Percentiles rank a stretch among this genome's conserved stretches.
Evolutionary conservation across 2,113 vertebrate genomes (phyloP).

Genomic region (Scalopus aquaticus): DNA sequence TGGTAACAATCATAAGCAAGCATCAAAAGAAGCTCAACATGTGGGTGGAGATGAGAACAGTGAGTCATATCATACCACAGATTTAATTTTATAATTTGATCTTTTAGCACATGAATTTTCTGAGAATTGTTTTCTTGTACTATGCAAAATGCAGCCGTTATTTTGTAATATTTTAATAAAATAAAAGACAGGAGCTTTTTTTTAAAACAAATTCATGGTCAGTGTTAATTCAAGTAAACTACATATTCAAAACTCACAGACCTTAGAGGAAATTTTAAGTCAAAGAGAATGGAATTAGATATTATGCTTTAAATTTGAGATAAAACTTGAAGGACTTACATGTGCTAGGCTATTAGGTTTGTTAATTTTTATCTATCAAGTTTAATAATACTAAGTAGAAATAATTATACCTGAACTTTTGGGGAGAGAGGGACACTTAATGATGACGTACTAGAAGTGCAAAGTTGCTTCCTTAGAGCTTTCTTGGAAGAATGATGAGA

Average conservation of each 20-base stretch:
- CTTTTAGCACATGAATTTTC: neutral
- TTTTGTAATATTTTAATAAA: neutral
- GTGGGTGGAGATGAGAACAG: neutral
- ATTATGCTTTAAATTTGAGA: neutral
- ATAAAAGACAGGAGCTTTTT: neutral
- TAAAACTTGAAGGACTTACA: neutral
- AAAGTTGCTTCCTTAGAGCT: neutral
- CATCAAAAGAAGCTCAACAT: neutral
- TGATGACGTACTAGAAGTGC: neutral
- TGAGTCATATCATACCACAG: neutral
- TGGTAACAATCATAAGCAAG: neutral
- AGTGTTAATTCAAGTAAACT: neutral
- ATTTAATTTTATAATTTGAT: neutral
- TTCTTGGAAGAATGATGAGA: slow-evolving; percentile 18
- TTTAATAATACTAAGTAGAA: neutral
- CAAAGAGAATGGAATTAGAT: neutral
- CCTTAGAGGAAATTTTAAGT: neutral
- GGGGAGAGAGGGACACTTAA: neutral
- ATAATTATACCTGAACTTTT: slow-evolving; percentile 27
- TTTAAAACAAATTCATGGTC: neutral
- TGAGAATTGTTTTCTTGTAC: neutral
- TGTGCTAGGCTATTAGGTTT: neutral
- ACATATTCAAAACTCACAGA: neutral
- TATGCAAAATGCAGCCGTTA: neutral
- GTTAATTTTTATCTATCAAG: neutral